Percentiles rank a stretch among this genome's conserved stretches.
Conservation (phyloP, 1,140 invertebrate genomes). For the Aphidius gifuensis region DNA sequence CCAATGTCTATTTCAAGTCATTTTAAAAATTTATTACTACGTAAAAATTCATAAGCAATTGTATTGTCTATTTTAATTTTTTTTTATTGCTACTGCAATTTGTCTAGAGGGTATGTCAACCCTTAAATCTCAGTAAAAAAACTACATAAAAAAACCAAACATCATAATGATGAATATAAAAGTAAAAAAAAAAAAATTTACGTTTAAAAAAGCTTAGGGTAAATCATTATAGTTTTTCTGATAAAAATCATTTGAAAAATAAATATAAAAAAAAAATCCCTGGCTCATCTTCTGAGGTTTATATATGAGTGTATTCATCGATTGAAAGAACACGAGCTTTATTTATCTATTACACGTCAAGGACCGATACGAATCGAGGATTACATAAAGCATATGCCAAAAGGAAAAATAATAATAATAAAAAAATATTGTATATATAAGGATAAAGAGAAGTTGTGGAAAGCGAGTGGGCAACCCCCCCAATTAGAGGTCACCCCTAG, state of each 20-base stretch:
- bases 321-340: slow-evolving; percentile 43
- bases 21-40: background rate
- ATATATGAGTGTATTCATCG: slow-evolving; percentile 22
- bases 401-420: slow-evolving; percentile 32
- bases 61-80: slow-evolving; percentile 4
- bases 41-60: no score
- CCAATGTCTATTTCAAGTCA: background rate
- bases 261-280: background rate
- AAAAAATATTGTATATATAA: background rate
- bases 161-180: background rate
- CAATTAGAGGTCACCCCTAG: slow-evolving; percentile 50
- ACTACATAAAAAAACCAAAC: background rate
- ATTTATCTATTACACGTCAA: slow-evolving; percentile 53
- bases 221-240: slow-evolving; percentile 15
- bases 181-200: background rate
- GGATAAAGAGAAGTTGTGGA: slow-evolving; percentile 26
- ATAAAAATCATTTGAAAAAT: slow-evolving; percentile 10
- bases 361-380: slow-evolving; percentile 44
- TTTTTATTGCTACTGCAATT: background rate
- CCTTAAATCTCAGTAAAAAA: background rate
- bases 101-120: background rate
- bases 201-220: background rate
- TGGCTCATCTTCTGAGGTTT: slow-evolving; percentile 5
- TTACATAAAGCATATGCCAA: slow-evolving; percentile 52
- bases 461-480: slow-evolving; percentile 49